Percentiles rank a stretch among this genome's conserved stretches.
These are phyloP conservation scores for Strix occidentalis DNA, from an alignment of 2,797 vertebrate species.

Conservation along the genomic window DNA sequence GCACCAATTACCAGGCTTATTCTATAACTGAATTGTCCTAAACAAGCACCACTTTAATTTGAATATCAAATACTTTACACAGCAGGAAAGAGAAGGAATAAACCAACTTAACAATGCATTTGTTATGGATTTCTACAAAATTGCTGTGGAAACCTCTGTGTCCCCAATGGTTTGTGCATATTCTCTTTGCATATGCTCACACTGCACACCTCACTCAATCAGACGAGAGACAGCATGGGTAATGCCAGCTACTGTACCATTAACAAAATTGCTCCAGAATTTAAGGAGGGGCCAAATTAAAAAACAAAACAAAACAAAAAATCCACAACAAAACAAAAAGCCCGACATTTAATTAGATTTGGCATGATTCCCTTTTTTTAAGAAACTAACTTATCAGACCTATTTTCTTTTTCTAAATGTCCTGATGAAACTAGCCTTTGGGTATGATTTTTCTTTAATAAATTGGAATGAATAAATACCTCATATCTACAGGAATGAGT, in stretches of 20 bases:
- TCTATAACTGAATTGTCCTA: slow-evolving; percentile 67
- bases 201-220: background rate
- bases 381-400: background rate
- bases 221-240: background rate
- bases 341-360: background rate
- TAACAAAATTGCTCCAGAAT: background rate
- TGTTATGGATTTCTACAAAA: slow-evolving; percentile 46
- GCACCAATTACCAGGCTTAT: slow-evolving; percentile 68
- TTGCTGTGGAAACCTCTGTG: background rate
- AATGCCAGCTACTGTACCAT: background rate
- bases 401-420: background rate
- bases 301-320: background rate
- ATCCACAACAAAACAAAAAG: background rate
- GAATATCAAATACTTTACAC: slow-evolving; percentile 66
- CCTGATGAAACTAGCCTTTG: background rate
- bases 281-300: background rate
- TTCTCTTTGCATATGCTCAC: background rate
- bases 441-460: background rate
- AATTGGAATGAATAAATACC: background rate
- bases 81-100: slow-evolving; percentile 42
- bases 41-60: slow-evolving; percentile 63
- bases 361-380: background rate
- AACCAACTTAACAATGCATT: slow-evolving; percentile 51
- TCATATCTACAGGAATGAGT: background rate
- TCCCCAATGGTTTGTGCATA: background rate